These are phyloP conservation scores for Hirtodrosophila cameraria DNA, from an alignment of 2,888 invertebrate species.

Conservation along the genomic window DNA sequence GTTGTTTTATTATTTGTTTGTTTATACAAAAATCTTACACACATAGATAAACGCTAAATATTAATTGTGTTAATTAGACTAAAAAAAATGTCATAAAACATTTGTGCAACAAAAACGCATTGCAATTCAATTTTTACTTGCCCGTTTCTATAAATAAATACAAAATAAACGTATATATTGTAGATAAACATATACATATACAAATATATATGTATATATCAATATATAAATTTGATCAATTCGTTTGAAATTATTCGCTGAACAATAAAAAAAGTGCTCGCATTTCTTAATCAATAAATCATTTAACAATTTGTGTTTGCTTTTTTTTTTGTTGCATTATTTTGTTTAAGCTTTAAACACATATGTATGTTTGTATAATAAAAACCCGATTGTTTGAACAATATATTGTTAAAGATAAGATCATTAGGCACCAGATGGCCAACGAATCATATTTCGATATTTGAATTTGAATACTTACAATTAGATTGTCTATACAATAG, in stretches of 20 bases:
- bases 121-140: conserved; percentile 62
- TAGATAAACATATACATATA: conserved; percentile 23
- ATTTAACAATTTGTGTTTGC: conserved; percentile 56
- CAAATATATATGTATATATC: conserved; percentile 45
- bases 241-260: conserved; percentile 65
- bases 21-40: conserved; percentile 66
- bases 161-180: conserved; percentile 60
- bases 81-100: conserved; percentile 70
- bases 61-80: conserved; percentile 75
- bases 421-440: conserved; percentile 38
- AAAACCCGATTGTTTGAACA: conserved; percentile 74
- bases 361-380: conserved; percentile 40
- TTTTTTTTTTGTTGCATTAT: conserved; percentile 33
- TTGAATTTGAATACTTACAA: conserved; percentile 46
- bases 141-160: conserved; percentile 66
- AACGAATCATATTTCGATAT: conserved; percentile 20
- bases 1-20: conserved; percentile 16
- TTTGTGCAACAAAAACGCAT: conserved; percentile 79
- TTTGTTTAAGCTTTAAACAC: too few species aligned
- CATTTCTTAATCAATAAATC: conserved; percentile 38
- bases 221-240: conserved; percentile 68
- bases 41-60: conserved; percentile 58
- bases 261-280: conserved; percentile 57
- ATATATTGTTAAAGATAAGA: conserved; percentile 45
- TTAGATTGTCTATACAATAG: conserved; percentile 54